A percentile compares a stretch with the other conserved stretches of the same genome.
These are phyloP conservation scores for Nixonia krombeini DNA, from an alignment of 1,140 invertebrate species.

Conservation along the genomic window DNA sequence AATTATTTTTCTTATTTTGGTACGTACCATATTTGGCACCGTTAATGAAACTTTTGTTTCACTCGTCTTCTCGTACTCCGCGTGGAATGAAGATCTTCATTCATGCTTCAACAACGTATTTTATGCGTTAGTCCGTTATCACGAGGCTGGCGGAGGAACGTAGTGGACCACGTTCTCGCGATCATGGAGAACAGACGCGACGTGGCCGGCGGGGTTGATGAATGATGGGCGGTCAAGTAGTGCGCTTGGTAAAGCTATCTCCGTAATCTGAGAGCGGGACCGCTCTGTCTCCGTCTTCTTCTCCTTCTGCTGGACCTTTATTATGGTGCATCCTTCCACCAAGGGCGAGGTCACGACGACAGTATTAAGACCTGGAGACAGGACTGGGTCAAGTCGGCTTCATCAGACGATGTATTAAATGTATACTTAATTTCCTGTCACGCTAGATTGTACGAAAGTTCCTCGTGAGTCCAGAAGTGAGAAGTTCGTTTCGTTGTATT, in stretches of 20 bases:
- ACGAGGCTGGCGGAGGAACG: background rate
- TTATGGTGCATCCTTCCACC: slow-evolving; percentile 49
- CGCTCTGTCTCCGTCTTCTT: slow-evolving; percentile 51
- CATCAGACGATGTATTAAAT: background rate
- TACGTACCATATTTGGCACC: too few species aligned
- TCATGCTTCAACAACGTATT: too few species aligned
- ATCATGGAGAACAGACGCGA: slow-evolving; percentile 1
- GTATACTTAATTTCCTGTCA: background rate
- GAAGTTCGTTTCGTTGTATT: too few species aligned
- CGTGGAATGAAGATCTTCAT: too few species aligned
- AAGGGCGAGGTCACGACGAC: slow-evolving; percentile 64
- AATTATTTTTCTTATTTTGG: too few species aligned
- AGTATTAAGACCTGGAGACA: slow-evolving; percentile 49
- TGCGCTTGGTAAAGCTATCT: slow-evolving; percentile 66
- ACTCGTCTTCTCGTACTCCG: too few species aligned
- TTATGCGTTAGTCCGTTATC: too few species aligned
- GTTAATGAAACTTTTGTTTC: too few species aligned
- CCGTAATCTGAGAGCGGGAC: slow-evolving; percentile 64
- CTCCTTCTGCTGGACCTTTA: slow-evolving; percentile 38
- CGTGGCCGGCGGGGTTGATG: slow-evolving; percentile 58
- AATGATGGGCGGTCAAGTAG: slow-evolving; percentile 64
- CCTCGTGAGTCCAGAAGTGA: background rate
- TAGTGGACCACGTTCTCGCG: slow-evolving; percentile 4
- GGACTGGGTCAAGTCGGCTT: slow-evolving; percentile 59
- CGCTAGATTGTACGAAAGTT: too few species aligned